These are phyloP conservation scores for Anguilla anguilla DNA, from an alignment of 2,797 vertebrate species.

Conservation along the genomic window DNA sequence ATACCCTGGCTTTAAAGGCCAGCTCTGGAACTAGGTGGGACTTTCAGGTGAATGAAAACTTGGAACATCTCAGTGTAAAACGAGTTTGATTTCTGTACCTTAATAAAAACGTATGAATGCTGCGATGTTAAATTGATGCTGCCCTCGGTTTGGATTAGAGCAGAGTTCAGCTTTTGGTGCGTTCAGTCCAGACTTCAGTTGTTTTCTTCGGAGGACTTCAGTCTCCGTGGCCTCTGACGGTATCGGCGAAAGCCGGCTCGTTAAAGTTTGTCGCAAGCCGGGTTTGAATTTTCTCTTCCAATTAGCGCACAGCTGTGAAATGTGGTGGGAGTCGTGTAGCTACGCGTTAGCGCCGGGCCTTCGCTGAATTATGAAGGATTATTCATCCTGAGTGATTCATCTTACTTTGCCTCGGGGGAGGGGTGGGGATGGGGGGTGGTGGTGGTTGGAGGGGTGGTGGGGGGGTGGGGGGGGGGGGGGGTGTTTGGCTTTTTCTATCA, in stretches of 20 bases:
- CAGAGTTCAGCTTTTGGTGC: background rate
- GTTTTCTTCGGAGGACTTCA: background rate
- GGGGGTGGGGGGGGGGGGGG: conserved; percentile 55
- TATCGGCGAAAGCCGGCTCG: conserved; percentile 68
- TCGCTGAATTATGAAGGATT: conserved; percentile 76
- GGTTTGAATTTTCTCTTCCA: conserved; percentile 75
- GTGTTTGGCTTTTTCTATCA: conserved; percentile 69
- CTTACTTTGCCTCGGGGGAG: conserved; percentile 68
- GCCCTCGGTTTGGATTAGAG: background rate
- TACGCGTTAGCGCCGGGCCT: conserved; percentile 66
- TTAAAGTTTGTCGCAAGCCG: conserved; percentile 74
- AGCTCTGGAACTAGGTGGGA: conserved; percentile 44
- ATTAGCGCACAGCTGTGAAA: conserved; percentile 76
- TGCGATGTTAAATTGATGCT: background rate
- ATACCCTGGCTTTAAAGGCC: background rate
- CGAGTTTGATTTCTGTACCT: background rate
- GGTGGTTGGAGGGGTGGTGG: conserved; percentile 54
- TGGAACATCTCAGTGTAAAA: background rate
- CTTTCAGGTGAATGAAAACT: conserved; percentile 59
- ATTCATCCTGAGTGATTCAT: conserved; percentile 73
- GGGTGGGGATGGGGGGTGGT: conserved; percentile 44
- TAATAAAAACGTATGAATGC: background rate
- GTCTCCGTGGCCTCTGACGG: conserved; percentile 47
- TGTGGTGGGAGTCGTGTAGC: conserved; percentile 69
- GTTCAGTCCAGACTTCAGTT: background rate